Base-by-base conservation (phyloP, 2,113 vertebrate species). In the Anoplopoma fimbria region DNA sequence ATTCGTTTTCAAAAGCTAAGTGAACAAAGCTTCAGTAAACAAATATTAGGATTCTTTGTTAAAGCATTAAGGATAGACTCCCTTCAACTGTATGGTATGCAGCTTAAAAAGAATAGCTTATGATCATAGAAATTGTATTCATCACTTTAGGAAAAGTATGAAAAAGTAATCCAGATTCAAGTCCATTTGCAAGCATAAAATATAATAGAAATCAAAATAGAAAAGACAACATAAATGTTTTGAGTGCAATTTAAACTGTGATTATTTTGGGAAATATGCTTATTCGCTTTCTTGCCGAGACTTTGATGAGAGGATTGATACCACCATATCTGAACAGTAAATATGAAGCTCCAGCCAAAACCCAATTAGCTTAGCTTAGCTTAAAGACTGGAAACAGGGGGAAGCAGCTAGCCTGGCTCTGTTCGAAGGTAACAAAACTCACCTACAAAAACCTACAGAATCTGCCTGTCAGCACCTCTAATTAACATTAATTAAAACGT, bases 1-100 rank as follows among this genome's bases (percentile, higher is more conserved):
- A 2, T 19, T 51, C 2, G 4, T 55, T 57, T 63, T 69, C 9
- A 29, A 73, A 82, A 67, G 21, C 36, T 60, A 69, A 29, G 27
- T 64, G 27, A 33, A 45, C 63, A 71, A 76, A 70, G 23, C 58
- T 12, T 76, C 3, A 6, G 71, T 38, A 34, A 51, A 71, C 25
- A 74, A 73, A 77, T 51, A 36, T 29, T 42, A 1, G 6, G 25
- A 25, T 29, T 34, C 2, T 34, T 40, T 67, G 25, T 67, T n/a
- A 4, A 25, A 40, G 23, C 51, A 64, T 17, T n/a, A 19, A 57
- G 3, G 42, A 40, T 55, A 60, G 19, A 45, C 61, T 57, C 77
- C 65, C 34, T 63, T 62, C 15, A 60, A n/a, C 63, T 47, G 51
- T 1, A 68, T 7, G 15, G 3, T 19, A 21, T 45, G 27, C 25